Evolutionary conservation across 2,888 invertebrate genomes (phyloP).

Genomic region (Spodoptera picta): DNA sequence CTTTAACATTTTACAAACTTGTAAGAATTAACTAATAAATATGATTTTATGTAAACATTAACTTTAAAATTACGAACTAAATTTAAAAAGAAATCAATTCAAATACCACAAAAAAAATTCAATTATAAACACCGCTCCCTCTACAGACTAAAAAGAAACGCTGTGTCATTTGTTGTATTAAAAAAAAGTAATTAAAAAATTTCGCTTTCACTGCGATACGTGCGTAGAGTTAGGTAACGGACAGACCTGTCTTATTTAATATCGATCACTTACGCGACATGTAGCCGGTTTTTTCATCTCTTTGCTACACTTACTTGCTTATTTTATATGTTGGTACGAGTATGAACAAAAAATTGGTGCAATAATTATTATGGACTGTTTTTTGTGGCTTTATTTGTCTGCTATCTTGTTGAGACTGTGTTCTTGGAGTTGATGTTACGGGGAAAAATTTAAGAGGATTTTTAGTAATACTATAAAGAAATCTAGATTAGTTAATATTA

Average conservation of each 20-base stretch:
- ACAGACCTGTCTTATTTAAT: constrained; percentile 74
- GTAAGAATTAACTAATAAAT: no score
- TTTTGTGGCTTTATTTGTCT: constrained; percentile 15
- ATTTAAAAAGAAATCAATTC: no score
- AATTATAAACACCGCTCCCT: constrained; percentile 33
- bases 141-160: constrained; percentile 61
- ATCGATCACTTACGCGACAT: constrained; percentile 79
- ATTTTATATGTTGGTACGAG: constrained; percentile 41
- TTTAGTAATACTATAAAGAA: no score
- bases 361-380: constrained; percentile 4
- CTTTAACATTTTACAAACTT: no score
- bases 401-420: not conserved
- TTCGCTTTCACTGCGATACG: constrained; percentile 83
- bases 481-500: no score
- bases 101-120: not conserved
- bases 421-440: no score
- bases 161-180: constrained; percentile 80
- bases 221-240: constrained; percentile 82
- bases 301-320: constrained; percentile 48
- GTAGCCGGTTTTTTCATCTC: constrained; percentile 74
- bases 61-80: no score
- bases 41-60: no score
- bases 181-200: constrained; percentile 83
- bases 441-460: no score
- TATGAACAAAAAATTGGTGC: constrained; percentile 19